phyloP scores from a whole-genome alignment of 2,113 vertebrate genomes.

The Mola mola region DNA sequence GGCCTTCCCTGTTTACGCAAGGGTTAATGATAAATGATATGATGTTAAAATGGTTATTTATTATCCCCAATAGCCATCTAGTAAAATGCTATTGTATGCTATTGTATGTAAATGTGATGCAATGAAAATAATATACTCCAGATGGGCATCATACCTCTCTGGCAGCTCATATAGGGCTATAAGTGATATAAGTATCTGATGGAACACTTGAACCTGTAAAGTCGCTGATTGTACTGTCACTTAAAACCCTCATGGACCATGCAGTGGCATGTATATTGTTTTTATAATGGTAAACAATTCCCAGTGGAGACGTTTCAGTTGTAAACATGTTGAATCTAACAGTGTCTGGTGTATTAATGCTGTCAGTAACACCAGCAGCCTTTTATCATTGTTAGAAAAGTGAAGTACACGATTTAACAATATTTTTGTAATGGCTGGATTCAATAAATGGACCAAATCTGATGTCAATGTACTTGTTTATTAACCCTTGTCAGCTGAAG shows the following conservation, averaged over 20 bases:
- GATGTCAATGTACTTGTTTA: slow-evolving; percentile 8
- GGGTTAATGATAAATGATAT: no score
- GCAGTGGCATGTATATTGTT: background rate
- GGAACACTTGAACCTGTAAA: slow-evolving; percentile 29
- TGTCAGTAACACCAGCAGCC: slow-evolving; percentile 54
- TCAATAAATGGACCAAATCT: slow-evolving; percentile 27
- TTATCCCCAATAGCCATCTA: slow-evolving; percentile 28
- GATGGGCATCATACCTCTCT: slow-evolving; percentile 25
- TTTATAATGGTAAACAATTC: background rate
- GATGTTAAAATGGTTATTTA: slow-evolving; percentile 33
- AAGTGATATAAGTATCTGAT: slow-evolving; percentile 9
- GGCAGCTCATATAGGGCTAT: slow-evolving; percentile 18
- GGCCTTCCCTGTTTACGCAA: no score
- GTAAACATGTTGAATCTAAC: slow-evolving; percentile 35
- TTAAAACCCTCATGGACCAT: slow-evolving; percentile 3
- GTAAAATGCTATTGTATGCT: slow-evolving; percentile 32
- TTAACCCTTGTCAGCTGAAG: slow-evolving; percentile 4
- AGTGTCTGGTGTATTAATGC: slow-evolving; percentile 25
- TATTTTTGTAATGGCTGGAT: slow-evolving; percentile 43
- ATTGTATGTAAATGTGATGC: slow-evolving; percentile 56
- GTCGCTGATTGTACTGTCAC: slow-evolving; percentile 17
- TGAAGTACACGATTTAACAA: slow-evolving; percentile 23
- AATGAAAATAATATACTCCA: slow-evolving; percentile 30
- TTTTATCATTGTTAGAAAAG: slow-evolving; percentile 48
- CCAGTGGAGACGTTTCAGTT: slow-evolving; percentile 6